These are phyloP conservation scores for Hypsopygia costalis DNA, from an alignment of 2,888 invertebrate genomes.

Conservation along the genomic window DNA sequence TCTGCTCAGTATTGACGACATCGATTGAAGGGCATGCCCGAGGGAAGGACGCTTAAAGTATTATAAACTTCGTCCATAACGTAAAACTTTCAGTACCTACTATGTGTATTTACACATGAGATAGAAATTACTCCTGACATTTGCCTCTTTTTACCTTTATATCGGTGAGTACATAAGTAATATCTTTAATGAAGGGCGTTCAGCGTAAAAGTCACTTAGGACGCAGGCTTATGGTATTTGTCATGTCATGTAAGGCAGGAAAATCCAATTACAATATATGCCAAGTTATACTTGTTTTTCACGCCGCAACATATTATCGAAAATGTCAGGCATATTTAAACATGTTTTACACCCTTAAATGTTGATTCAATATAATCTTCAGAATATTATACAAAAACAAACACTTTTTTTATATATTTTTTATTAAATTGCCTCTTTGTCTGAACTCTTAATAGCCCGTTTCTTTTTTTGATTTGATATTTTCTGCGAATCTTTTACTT, in stretches of 20 bases:
- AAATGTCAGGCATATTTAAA: too few relatives aligned
- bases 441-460: too few relatives aligned
- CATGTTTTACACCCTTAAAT: too few relatives aligned
- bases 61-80: background rate
- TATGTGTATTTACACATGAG: background rate
- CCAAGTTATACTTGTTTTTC: constrained; percentile 12
- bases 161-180: constrained; percentile 1
- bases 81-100: background rate
- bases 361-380: too few relatives aligned
- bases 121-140: background rate
- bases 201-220: constrained; percentile 10
- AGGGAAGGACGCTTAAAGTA: background rate
- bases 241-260: constrained; percentile 17
- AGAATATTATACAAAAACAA: too few relatives aligned
- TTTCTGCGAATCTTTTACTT: background rate
- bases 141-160: too few relatives aligned
- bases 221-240: constrained; percentile 15
- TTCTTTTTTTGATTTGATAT: background rate
- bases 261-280: constrained; percentile 24
- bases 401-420: too few relatives aligned
- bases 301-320: too few relatives aligned
- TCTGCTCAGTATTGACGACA: background rate
- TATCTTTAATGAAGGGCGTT: constrained; percentile 5
- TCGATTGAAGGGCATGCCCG: background rate
- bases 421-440: too few relatives aligned